Evolutionary conservation across 1,140 invertebrate species (phyloP), one percentile per base, ranked within the genome.

Genomic region (Bombus ignitus): DNA sequence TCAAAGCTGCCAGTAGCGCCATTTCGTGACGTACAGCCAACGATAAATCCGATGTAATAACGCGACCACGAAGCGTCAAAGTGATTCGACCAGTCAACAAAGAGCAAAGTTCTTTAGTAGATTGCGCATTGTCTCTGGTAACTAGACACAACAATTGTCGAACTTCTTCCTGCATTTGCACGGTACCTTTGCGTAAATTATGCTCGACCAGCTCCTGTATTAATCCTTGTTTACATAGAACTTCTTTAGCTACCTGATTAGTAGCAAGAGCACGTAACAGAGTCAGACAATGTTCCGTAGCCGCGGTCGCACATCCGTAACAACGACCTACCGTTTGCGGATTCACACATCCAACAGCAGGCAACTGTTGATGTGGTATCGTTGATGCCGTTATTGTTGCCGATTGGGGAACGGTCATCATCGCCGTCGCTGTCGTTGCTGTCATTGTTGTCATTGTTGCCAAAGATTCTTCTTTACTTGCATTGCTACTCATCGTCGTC

Each of bases 271-370:
- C 98, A 70, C 98, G 96, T 57, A 99, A 95, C 35, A 99, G 93
- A 9, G 98, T 99, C 8, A 99, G 96, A 95, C 98, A 99, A 94
- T 99, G 98, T 94, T 99, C 98, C 0, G 98, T 98, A 15, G 98
- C 98, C 25, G 98, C 97, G 44, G 97, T 96, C 2, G 97, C 97
- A 93, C 98, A 98, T 0, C 98, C 98, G 92, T 98, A 98, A 94
- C 98, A 98, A 13, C 96, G 95, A 79, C 97, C 96, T 1, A 92
- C 81, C 0, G 90, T 89, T 37, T 91, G 91, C 6, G 88, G 83
- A 39, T 80, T 80, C 25, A 88, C 80, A 0, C 76, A 91, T 1
- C 89, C 77, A n/a, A 91, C 91, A 0, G 5, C 25, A n/a, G 44
- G 5, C 28, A 44, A 15, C 2, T 65, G n/a, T n/a, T 39, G 57